Evolutionary conservation across 92 coral and sea anemone genomes (phyloP), one percentile per base, ranked within the genome.

Genomic region (Zoanthus solanderi): DNA sequence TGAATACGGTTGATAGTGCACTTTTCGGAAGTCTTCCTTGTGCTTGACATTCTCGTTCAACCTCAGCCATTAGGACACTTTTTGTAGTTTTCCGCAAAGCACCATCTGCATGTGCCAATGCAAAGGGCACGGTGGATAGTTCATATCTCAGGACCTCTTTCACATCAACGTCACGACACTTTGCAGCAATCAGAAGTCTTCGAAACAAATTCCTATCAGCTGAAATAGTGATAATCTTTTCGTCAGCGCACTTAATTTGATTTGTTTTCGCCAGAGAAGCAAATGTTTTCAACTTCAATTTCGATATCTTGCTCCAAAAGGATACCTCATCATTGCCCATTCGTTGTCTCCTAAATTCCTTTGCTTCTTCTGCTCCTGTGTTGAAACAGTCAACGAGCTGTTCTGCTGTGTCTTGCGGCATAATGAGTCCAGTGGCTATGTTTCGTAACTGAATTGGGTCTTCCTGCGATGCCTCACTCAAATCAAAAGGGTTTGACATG

Each of bases 401-500:
- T 13, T 84, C 87, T 34, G 90, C 84, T 3, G 54, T 17, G 46
- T 93, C 92, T 37, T 53, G 60, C 37, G 94, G 94, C 86, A 91
- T 80, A 23, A 88, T 72, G 60, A 80, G 45, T 10, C 94, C 96
- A 88, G 96, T 87, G 30, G 93, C 89, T 14, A 88, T 87, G 83
- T 93, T 93, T 32, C 73, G 56, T 79, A 90, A 65, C 15, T 74
- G 91, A 34, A 45, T 66, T 42, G 87, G 88, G 30, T 92, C 91
- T 37, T 71, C 91, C 82, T 7, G 34, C 50, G 75, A 72, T 58
- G 72, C 84, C 56, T 87, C 90, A 84, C 72, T 73, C 76, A 90
- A 50, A 42, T 88, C 91, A 73, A 87, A 92, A 48, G 93, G 95
- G 84, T 92, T 92, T 75, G 89, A 66, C 91, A 92, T 87, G 81